Conservation (phyloP, 2,888 invertebrate genomes). For the Diaprepes abbreviatus region DNA sequence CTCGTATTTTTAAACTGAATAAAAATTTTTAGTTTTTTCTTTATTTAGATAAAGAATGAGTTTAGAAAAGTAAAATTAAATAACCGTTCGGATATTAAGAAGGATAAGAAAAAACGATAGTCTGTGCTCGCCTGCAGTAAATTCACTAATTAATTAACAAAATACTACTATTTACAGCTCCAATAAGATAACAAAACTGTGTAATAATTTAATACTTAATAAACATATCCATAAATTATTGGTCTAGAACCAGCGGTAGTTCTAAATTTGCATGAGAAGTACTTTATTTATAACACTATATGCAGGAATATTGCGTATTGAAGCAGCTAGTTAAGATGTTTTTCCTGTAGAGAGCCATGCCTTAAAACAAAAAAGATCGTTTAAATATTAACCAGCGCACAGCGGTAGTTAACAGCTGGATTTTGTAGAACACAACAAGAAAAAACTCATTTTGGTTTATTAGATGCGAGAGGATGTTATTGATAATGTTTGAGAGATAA, state of each 20-base stretch:
- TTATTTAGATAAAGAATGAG: no score
- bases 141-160: background rate
- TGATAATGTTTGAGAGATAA: no score
- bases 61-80: no score
- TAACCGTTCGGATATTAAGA: no score
- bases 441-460: background rate
- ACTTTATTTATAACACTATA: constrained; percentile 1
- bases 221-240: background rate
- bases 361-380: background rate
- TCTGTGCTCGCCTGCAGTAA: no score
- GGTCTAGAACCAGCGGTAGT: background rate
- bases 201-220: background rate
- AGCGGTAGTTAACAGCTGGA: background rate
- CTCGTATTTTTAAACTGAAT: no score
- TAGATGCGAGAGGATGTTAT: no score
- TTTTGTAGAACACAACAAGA: background rate
- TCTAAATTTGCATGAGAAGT: constrained; percentile 7
- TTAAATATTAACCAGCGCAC: background rate
- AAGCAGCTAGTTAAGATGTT: background rate
- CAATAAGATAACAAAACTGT: constrained; percentile 1
- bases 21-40: no score
- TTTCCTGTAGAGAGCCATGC: background rate
- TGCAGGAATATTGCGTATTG: background rate
- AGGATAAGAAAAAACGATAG: no score
- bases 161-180: background rate